Evolutionary conservation across 1,140 invertebrate species (phyloP), one percentile per base, ranked within the genome.

Genomic region (Rhopalosiphum maidis): DNA sequence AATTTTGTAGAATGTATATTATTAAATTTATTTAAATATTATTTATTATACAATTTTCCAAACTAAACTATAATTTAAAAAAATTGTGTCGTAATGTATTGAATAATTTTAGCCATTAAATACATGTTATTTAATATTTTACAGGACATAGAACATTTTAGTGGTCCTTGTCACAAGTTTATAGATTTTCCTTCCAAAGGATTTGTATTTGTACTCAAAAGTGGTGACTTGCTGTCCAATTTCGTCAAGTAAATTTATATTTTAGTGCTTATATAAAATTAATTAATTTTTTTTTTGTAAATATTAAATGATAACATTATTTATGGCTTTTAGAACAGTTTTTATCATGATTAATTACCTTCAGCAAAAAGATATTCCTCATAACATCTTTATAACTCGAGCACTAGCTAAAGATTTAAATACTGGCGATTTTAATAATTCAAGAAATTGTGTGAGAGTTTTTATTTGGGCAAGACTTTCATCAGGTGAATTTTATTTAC

Each of bases 361-460:
- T 9, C 95, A 96, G 93, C 94, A 95, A 48, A 96, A 96, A 37
- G 95, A 96, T 90, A 96, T 97, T 85, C 96, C 97, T 22, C 97
- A 97, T 94, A 97, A 97, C 95, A 94, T 97, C 68, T 96, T 96
- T 89, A 95, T 97, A 35, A 97, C 97, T 25, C 95, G 96, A 95
- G 94, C 94, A 87, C n/a, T 94, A 54, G 25, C 54, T 60, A 94
- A 94, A 77, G 90, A 94, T 18, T 11, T 55, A n/a, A 91, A 93
- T 55, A 30, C 4, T 30, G 35, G 15, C 22, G 35, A 77, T 87
- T 9, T 68, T 43, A 82, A 87, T 51, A 96, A 96, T 9, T 95
- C 95, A 91, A 94, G 83, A 91, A 94, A 95, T 91, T 95, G 96
- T 77, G 91, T 97, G 37, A 95, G 96, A 90, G 94, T 97, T 82